These are phyloP conservation scores for Ditula angustiorana DNA, from an alignment of 2,888 invertebrate species.

Conservation along the genomic window DNA sequence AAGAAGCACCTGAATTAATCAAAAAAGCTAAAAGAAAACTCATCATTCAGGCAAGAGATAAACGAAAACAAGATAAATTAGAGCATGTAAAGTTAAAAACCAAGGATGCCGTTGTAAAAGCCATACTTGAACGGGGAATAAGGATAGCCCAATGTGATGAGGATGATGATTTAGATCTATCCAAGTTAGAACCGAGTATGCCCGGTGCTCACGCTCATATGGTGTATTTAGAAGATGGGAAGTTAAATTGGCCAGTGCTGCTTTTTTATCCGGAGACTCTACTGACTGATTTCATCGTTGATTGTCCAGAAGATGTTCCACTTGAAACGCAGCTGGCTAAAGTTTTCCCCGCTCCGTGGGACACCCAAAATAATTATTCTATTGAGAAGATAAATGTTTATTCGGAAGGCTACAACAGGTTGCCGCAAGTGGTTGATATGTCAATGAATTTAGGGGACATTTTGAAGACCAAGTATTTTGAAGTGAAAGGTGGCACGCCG, in stretches of 20 bases:
- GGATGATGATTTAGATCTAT: constrained; percentile 76
- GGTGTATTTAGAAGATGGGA: constrained; percentile 86
- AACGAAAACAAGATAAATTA: constrained; percentile 78
- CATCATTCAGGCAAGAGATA: constrained; percentile 80
- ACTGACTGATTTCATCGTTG: constrained; percentile 94
- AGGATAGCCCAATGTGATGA: constrained; percentile 83
- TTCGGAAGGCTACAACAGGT: constrained; percentile 88
- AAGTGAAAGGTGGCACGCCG: constrained; percentile 88
- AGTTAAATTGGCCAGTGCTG: constrained; percentile 94
- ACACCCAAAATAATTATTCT: constrained; percentile 87
- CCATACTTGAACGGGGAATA: constrained; percentile 77
- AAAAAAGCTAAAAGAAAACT: constrained; percentile 78
- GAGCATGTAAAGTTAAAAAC: constrained; percentile 74
- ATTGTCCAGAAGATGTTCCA: constrained; percentile 90
- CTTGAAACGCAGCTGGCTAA: constrained; percentile 78
- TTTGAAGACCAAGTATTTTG: constrained; percentile 85
- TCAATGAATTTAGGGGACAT: constrained; percentile 85
- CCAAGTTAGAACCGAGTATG: constrained; percentile 87
- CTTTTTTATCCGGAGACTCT: constrained; percentile 95
- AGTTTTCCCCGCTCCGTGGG: constrained; percentile 91
- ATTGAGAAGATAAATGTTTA: constrained; percentile 88
- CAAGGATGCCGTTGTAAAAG: constrained; percentile 68
- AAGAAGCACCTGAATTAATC: constrained; percentile 69
- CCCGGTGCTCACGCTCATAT: constrained; percentile 87
- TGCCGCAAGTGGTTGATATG: constrained; percentile 85